Base-by-base conservation (phyloP, 2,888 invertebrate genomes). In the Ditylenchus weischeri region DNA sequence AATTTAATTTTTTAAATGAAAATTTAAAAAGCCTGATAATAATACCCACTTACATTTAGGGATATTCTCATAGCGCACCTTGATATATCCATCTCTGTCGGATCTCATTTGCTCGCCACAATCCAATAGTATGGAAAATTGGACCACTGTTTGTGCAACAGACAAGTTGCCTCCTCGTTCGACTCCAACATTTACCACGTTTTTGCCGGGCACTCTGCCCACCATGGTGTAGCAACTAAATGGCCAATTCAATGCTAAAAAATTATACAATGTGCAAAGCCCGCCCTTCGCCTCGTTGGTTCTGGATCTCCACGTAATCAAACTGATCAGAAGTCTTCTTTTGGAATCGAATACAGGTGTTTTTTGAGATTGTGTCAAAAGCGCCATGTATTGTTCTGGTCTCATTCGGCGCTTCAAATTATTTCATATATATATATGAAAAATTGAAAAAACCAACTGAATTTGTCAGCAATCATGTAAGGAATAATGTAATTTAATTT, bases 71-170 rank as follows among this genome's bases (percentile, higher is more conserved):
- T 72, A 80, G 48, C 75, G 66, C 1, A 80, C 76, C 51, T 72
- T 74, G 66, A 80, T 79, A 67, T 68, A 79, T 7, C 71, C 65
- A 69, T 80, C 80, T 43, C 80, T 66, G 67, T 79, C 80, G 43
- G 69, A 69, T 57, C 80, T 69, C 79, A 80, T 80, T 36, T 80
- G 80, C 48, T 80, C 80, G 80, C 79, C 79, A 79, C 0, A 80
- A 64, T 0, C 80, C 57, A n/a, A 68, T 49, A n/a, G 64, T 69
- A 65, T 73, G 76, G 66, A 76, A 66, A 35, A 80, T 48, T 80
- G 80, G 50, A 80, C 71, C n/a, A 78, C 77, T 7, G 75, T 78
- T 59, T 75, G 51, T 66, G 71, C 29, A 71, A 60, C 2, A 71
- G 72, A 63, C 73, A 79, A 66, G 78, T 77, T 49, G 77, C 74